These are phyloP conservation scores for Ips typographus DNA, from an alignment of 1,140 invertebrate species.

Conservation along the genomic window DNA sequence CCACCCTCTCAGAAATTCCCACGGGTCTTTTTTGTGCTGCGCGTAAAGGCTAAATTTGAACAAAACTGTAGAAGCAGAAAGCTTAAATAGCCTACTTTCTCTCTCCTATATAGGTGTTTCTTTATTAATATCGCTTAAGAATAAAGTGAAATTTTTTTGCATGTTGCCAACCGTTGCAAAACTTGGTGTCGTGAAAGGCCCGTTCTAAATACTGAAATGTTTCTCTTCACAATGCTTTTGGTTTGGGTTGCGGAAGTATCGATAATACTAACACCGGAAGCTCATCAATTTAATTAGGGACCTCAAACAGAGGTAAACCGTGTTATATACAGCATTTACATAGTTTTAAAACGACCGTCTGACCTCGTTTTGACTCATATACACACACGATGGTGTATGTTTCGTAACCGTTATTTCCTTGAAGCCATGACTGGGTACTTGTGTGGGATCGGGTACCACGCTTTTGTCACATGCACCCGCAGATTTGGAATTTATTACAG, in stretches of 20 bases:
- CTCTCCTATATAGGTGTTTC: background rate
- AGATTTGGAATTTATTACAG: background rate
- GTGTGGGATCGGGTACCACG: constrained; percentile 8
- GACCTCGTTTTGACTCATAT: constrained; percentile 7
- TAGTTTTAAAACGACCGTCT: background rate
- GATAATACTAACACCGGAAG: too few species aligned
- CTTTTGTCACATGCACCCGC: background rate
- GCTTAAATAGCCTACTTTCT: background rate
- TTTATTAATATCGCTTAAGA: background rate
- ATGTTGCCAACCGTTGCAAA: background rate
- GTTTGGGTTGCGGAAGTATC: background rate
- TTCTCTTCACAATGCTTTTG: too few species aligned
- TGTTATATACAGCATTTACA: too few species aligned
- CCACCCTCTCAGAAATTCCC: too few species aligned
- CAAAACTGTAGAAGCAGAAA: too few species aligned
- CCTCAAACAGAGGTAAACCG: too few species aligned
- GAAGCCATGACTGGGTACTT: background rate
- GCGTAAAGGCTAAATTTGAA: too few species aligned
- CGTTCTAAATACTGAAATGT: background rate
- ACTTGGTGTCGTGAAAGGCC: background rate
- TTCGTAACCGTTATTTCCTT: constrained; percentile 13
- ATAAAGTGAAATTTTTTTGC: constrained; percentile 5
- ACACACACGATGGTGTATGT: background rate
- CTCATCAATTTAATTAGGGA: too few species aligned
- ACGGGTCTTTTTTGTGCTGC: too few species aligned